Evolutionary conservation across 2,113 vertebrate species (phyloP), one percentile per base, ranked within the genome.

Genomic region (Dasyurus viverrinus): DNA sequence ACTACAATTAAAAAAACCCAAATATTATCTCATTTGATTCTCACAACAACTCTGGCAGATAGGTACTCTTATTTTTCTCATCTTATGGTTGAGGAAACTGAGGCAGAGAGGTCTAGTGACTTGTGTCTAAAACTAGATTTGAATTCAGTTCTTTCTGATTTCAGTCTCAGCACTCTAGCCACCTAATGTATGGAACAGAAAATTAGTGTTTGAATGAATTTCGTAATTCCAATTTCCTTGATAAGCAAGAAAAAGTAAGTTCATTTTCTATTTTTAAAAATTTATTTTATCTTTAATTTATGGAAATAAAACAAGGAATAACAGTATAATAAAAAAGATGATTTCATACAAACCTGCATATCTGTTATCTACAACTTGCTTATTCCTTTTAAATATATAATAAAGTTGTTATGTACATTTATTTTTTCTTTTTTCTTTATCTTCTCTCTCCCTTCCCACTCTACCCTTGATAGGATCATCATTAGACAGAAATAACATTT

Each of bases 281-380:
- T n/a, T 50, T 50, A 50, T 27, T 90, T 19, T 57, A 90, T 93
- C 94, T 92, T 94, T 92, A 50, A 55, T 52, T 90, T 95, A 93
- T 19, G 2, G 48, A 0, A 36, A 5, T 27, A 2, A 11, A 30
- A 60, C 2, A 60, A 60, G 9, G 2, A 30, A 60, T 27, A 60
- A 60, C 26, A 60, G 55, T 60, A 60, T 3, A 60, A 23, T 54
- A 89, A 14, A 50, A 91, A 89, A 54, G 55, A 27, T 57, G 25
- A 57, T 57, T 57, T 25, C 0, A 10, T 26, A 27, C 27, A 23
- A 57, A 57, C 11, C 26, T 57, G 25, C 8, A 57, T 10, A 57
- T 57, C 55, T 27, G 2, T 27, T 57, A 27, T 10, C 2, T 2
- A 27, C 8, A 27, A 57, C 1, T 10, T 57, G 26, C 9, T 27